phyloP scores from a whole-genome alignment of 1,140 invertebrate species.

The Drosophila lini region DNA sequence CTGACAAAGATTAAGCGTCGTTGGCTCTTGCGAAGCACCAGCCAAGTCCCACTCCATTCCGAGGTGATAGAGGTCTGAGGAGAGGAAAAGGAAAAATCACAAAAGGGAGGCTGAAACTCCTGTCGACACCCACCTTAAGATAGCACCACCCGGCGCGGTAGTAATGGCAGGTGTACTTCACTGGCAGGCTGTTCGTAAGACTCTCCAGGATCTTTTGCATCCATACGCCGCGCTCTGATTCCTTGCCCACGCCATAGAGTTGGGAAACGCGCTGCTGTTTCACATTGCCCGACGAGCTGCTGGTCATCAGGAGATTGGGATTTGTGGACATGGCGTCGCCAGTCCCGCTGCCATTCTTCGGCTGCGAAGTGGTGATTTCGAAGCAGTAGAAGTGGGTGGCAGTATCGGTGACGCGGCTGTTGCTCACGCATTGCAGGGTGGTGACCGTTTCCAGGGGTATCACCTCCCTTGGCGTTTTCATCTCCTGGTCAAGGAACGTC shows the following conservation, averaged over 20 bases:
- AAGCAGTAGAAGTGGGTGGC: slow-evolving; percentile 83
- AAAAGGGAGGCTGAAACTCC: too few species aligned
- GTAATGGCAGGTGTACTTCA: slow-evolving; percentile 87
- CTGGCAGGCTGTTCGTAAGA: slow-evolving; percentile 87
- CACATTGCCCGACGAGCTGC: slow-evolving; percentile 66
- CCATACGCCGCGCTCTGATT: slow-evolving; percentile 86
- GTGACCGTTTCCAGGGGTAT: slow-evolving; percentile 86
- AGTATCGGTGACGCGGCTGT: slow-evolving; percentile 86
- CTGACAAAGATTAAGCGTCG: slow-evolving; percentile 89
- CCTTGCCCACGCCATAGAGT: slow-evolving; percentile 80
- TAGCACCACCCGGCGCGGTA: slow-evolving; percentile 89
- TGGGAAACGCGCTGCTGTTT: slow-evolving; percentile 73
- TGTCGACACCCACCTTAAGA: slow-evolving; percentile 86
- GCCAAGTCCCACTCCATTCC: slow-evolving; percentile 91
- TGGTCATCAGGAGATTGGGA: slow-evolving; percentile 81
- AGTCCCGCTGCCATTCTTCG: slow-evolving; percentile 67
- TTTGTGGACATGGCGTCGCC: slow-evolving; percentile 73
- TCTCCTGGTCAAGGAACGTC: slow-evolving; percentile 86
- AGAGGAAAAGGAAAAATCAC: background rate
- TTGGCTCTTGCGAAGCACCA: slow-evolving; percentile 88
- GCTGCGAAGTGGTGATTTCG: slow-evolving; percentile 73
- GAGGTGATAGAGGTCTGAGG: slow-evolving; percentile 87
- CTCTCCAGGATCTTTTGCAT: slow-evolving; percentile 89
- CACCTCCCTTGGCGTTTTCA: slow-evolving; percentile 86
- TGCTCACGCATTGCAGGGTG: slow-evolving; percentile 87